Evolutionary conservation across 2,797 vertebrate species (phyloP).

Genomic region (Sciurus carolinensis): DNA sequence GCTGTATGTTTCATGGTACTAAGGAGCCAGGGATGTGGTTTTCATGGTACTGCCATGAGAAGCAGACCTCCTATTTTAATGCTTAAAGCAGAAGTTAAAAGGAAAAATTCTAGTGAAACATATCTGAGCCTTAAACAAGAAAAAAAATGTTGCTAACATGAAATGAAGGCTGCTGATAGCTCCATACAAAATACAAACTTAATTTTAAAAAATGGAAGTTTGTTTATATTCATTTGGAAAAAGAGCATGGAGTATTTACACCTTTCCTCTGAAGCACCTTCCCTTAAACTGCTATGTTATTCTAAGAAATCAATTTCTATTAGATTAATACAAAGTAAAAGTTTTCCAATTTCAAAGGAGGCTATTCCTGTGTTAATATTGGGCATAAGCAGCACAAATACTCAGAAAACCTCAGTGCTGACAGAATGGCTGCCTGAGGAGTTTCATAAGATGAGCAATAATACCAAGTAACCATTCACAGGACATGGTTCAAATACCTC

Average conservation of each 20-base stretch:
- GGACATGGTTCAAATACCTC: rapidly evolving
- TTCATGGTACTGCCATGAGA: neutral
- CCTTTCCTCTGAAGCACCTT: neutral
- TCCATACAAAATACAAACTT: neutral
- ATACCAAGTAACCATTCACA: neutral
- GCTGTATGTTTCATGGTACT: neutral
- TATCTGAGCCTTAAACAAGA: neutral
- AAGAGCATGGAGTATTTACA: neutral
- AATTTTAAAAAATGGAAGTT: neutral
- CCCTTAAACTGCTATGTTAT: neutral
- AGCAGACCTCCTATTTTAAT: neutral
- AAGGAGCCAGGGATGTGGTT: neutral
- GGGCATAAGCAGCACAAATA: neutral
- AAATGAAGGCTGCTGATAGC: neutral
- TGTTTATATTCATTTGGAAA: neutral
- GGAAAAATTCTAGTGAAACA: neutral
- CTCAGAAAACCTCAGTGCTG: rapidly evolving
- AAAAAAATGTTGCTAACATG: neutral
- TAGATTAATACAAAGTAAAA: neutral
- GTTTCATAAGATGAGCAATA: neutral
- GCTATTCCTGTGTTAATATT: neutral
- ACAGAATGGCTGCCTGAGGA: neutral
- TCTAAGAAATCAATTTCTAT: neutral
- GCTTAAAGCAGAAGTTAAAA: neutral
- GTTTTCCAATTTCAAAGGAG: neutral